A percentile compares a stretch with the other conserved stretches of the same genome.
These are phyloP conservation scores for Oreonectes daqikongensis DNA, from an alignment of 2,797 vertebrate species.

Conservation along the genomic window DNA sequence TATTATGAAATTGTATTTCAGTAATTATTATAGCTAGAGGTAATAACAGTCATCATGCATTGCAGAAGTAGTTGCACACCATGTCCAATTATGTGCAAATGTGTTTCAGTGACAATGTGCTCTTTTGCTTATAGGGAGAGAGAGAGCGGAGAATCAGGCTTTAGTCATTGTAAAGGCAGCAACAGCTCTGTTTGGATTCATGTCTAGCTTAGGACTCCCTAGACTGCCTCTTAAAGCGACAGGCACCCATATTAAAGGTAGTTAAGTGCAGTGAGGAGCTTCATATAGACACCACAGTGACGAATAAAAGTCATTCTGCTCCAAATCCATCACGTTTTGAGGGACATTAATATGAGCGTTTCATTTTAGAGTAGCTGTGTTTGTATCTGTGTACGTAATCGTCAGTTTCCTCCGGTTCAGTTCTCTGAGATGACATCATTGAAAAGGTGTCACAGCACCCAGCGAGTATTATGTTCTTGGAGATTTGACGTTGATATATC, in stretches of 20 bases:
- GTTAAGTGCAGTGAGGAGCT: slow-evolving; percentile 58
- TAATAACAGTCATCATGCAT: slow-evolving; percentile 49
- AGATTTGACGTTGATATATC: neutral
- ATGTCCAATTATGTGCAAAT: slow-evolving; percentile 35
- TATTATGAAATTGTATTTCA: no score
- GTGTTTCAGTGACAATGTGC: slow-evolving; percentile 46
- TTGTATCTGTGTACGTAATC: slow-evolving; percentile 21
- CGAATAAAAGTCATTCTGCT: neutral
- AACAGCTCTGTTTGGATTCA: slow-evolving; percentile 72
- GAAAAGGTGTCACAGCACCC: slow-evolving; percentile 46
- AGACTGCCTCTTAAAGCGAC: slow-evolving; percentile 82
- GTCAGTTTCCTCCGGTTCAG: slow-evolving; percentile 20
- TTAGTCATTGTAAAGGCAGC: slow-evolving; percentile 80
- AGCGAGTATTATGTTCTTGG: slow-evolving; percentile 23
- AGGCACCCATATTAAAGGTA: slow-evolving; percentile 57
- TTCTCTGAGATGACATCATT: slow-evolving; percentile 59
- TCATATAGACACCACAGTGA: neutral
- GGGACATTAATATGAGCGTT: neutral
- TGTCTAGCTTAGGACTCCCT: slow-evolving; percentile 63
- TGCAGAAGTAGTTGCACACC: slow-evolving; percentile 24
- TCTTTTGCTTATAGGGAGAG: slow-evolving; percentile 42
- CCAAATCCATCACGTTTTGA: neutral
- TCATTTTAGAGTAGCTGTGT: neutral
- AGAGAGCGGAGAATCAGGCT: slow-evolving; percentile 65
- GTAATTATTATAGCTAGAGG: slow-evolving; percentile 5